Percentiles rank a stretch among this genome's conserved stretches.
phyloP scores from a whole-genome alignment of 2,888 invertebrate genomes.

The Scaeva pyrastri region DNA sequence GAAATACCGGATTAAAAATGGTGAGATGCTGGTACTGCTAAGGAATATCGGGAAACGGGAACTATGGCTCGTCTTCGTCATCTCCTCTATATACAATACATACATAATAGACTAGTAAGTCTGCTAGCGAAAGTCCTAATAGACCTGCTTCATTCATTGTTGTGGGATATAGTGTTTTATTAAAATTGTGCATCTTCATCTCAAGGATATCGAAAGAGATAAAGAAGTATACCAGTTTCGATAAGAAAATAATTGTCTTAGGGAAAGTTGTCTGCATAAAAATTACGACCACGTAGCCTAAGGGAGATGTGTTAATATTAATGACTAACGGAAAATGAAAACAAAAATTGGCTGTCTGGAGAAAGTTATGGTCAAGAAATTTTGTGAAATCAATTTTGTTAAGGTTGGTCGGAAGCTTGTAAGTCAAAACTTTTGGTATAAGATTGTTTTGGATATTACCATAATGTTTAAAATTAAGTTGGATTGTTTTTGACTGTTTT shows the following conservation, averaged over 20 bases:
- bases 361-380: constrained; percentile 16
- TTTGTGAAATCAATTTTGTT: constrained; percentile 28
- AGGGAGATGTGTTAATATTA: constrained; percentile 2
- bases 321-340: neutral
- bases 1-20: constrained; percentile 58
- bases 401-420: neutral
- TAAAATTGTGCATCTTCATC: constrained; percentile 50
- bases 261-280: constrained; percentile 13
- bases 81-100: constrained; percentile 26
- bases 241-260: constrained; percentile 38
- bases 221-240: constrained; percentile 40
- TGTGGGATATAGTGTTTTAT: constrained; percentile 25
- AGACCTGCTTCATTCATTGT: neutral
- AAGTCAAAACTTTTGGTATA: constrained; percentile 3
- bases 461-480: neutral
- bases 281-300: constrained; percentile 18
- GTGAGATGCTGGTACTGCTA: constrained; percentile 27
- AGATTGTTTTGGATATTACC: neutral
- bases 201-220: neutral
- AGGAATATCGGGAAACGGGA: constrained; percentile 30
- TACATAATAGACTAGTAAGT: constrained; percentile 22
- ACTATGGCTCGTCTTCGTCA: constrained; percentile 22
- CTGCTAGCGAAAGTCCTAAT: constrained; percentile 6
- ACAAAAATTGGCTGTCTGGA: constrained; percentile 8
- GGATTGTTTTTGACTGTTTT: too few relatives aligned